These are phyloP conservation scores for Aspiorhynchus laticeps DNA, from an alignment of 2,113 vertebrate species.

Conservation along the genomic window DNA sequence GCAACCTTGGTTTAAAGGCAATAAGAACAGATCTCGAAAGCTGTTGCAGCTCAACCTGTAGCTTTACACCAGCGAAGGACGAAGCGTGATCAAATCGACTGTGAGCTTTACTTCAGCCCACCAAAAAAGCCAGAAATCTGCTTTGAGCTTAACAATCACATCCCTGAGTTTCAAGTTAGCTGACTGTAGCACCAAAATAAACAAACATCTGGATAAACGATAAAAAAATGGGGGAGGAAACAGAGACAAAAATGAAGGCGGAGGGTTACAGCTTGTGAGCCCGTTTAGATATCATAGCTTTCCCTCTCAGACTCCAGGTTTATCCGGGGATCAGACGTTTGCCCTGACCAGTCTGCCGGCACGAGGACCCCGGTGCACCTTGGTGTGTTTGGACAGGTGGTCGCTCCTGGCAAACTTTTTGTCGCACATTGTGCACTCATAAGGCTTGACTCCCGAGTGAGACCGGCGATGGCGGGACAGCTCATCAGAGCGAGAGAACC, in stretches of 20 bases:
- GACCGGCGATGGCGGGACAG: conserved; percentile 87
- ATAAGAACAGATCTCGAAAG: conserved; percentile 23
- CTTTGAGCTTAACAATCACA: conserved; percentile 53
- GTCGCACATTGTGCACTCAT: conserved; percentile 81
- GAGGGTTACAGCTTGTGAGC: conserved; percentile 11
- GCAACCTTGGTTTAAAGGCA: conserved; percentile 7
- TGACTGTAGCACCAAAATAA: conserved; percentile 52
- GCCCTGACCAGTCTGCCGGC: conserved; percentile 70
- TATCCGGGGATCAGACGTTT: conserved; percentile 67
- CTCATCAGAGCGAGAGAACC: conserved; percentile 88
- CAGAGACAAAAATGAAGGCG: conserved; percentile 35
- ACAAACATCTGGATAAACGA: conserved; percentile 38
- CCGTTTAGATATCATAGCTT: conserved; percentile 30
- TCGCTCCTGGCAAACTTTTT: conserved; percentile 89
- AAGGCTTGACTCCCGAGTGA: conserved; percentile 87
- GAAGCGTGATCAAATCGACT: neutral
- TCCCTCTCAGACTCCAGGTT: conserved; percentile 17
- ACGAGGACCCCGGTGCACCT: conserved; percentile 81
- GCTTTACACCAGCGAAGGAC: neutral
- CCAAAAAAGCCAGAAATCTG: conserved; percentile 28
- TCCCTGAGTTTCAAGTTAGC: conserved; percentile 57
- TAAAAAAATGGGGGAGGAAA: conserved; percentile 19
- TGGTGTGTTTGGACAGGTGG: conserved; percentile 86
- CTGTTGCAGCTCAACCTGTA: neutral
- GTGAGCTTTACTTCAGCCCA: neutral